Evolutionary conservation across 2,888 invertebrate species (phyloP).

Genomic region (Drosophila paracracens): DNA sequence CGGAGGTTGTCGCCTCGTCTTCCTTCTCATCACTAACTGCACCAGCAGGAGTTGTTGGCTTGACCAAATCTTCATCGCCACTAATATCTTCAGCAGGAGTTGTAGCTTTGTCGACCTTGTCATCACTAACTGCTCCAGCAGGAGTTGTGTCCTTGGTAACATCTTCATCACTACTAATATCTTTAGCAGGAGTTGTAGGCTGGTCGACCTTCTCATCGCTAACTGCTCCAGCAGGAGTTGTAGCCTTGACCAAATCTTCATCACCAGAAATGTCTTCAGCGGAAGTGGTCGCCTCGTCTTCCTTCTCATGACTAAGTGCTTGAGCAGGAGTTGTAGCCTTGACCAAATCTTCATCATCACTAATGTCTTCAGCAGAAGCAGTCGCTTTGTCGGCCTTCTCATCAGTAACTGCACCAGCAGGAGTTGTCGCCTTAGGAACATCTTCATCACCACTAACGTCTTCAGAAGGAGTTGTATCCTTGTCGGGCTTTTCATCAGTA

Average conservation of each 20-base stretch:
- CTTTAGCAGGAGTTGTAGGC: background rate
- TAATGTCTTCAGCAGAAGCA: background rate
- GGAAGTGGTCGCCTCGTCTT: background rate
- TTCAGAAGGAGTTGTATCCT: slow-evolving; percentile 14
- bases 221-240: slow-evolving; percentile 12
- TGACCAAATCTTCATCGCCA: slow-evolving; percentile 29
- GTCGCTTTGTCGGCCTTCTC: background rate
- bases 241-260: background rate
- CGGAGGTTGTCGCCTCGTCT: slow-evolving; percentile 15
- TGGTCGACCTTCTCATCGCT: slow-evolving; percentile 14
- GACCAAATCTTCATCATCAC: background rate
- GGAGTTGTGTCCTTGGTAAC: background rate
- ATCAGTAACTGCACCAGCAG: background rate
- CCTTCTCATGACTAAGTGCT: background rate
- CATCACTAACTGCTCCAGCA: slow-evolving; percentile 1
- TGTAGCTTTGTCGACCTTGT: slow-evolving; percentile 27
- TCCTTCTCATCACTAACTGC: slow-evolving; percentile 15
- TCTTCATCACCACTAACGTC: background rate
- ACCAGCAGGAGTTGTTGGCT: slow-evolving; percentile 29
- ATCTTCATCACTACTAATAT: background rate
- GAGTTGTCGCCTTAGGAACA: background rate
- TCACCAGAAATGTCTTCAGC: background rate
- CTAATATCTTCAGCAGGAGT: slow-evolving; percentile 16
- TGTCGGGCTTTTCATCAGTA: slow-evolving; percentile 1
- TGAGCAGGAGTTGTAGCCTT: background rate